Base-by-base conservation (phyloP, 2,888 invertebrate species). In the Trichopoda pennipes region DNA sequence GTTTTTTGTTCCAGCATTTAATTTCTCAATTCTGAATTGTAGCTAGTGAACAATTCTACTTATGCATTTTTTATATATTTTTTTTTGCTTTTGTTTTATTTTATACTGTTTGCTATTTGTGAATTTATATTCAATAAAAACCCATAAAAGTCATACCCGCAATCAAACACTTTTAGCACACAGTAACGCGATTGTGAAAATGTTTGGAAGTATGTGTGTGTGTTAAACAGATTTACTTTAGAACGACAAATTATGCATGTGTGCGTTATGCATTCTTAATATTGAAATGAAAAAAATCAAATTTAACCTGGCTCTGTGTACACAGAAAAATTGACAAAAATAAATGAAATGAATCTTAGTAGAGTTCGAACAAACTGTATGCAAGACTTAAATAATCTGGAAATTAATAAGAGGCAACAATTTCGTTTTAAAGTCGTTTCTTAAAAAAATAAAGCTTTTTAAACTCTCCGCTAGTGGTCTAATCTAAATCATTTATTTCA, bases 11-110 rank as follows among this genome's bases (percentile, higher is more conserved):
- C 49, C 19, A 44, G 23, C 53, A 66, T 79, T 79, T 79, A 75
- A 82, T 82, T 82, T 82, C 82, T 79, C 79, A 82, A 82, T 82
- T 78, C 78, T 66, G 78, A 82, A 82, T 82, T 81, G 81, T 77
- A 77, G 81, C n/a, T 72, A 42, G 42, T 63, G n/a, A n/a, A n/a
- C n/a, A n/a, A n/a, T n/a, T n/a, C n/a, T n/a, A n/a, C n/a, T n/a
- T n/a, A n/a, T n/a, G n/a, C n/a, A n/a, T 21, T 51, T 28, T 42
- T 56, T 56, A 28, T 21, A 1, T 38, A 38, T 7, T 63, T 61
- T 19, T 19, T 42, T 16, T 23, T 55, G 2, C 3, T n/a, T 28
- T 28, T 1, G 28, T 42, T 63, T 44, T n/a, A 0, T 56, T 60
- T 60, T 53, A n/a, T 58, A 1, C 35, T 35, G 12, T 23, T 38